These are phyloP conservation scores for Phrynosoma platyrhinos DNA, from an alignment of 2,113 vertebrate species.

Conservation along the genomic window DNA sequence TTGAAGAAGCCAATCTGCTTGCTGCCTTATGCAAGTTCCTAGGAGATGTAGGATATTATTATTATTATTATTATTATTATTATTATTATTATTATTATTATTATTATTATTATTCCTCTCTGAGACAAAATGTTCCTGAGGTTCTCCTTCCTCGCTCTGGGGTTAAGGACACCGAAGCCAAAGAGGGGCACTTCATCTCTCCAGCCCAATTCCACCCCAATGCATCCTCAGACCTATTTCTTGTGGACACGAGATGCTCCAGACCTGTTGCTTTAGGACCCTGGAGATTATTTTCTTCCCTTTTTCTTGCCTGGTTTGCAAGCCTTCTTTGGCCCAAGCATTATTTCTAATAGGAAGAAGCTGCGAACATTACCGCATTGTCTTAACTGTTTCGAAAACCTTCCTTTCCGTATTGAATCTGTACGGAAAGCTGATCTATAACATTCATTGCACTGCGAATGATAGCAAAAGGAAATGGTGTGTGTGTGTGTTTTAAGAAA, in stretches of 20 bases:
- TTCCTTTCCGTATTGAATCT: neutral
- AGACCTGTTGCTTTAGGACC: slow-evolving; percentile 70
- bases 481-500: neutral
- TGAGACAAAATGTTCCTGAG: neutral
- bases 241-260: neutral
- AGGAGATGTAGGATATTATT: neutral
- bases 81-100: too few relatives aligned
- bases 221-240: neutral
- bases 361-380: slow-evolving; percentile 7
- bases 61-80: neutral
- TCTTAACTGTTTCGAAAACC: slow-evolving; percentile 38
- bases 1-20: slow-evolving; percentile 43
- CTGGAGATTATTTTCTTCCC: neutral
- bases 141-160: neutral
- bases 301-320: neutral
- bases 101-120: neutral
- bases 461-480: neutral
- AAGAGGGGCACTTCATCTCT: neutral
- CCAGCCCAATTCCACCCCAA: neutral
- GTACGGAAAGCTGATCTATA: neutral
- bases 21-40: slow-evolving; percentile 26
- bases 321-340: slow-evolving; percentile 30
- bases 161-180: slow-evolving; percentile 35
- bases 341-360: neutral
- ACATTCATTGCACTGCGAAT: neutral